Conservation (phyloP, 2,888 invertebrate genomes). For the Mongoloraphidia duomilia region DNA sequence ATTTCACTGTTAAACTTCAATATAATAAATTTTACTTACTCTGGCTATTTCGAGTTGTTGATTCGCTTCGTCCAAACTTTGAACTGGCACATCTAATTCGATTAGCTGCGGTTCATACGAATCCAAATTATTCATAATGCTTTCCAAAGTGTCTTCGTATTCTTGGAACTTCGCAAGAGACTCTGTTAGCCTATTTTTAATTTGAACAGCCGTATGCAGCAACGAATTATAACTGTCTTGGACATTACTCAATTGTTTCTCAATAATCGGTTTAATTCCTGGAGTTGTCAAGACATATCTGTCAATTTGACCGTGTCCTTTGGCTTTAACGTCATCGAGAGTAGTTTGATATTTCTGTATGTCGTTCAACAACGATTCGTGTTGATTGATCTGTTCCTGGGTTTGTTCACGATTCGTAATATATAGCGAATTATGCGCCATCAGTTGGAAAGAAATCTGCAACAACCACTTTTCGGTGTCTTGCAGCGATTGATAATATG, state of each 20-base stretch:
- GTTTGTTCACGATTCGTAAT: slow-evolving; percentile 86
- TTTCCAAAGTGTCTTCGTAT: slow-evolving; percentile 80
- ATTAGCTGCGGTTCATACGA: slow-evolving; percentile 62
- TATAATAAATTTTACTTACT: slow-evolving; percentile 30
- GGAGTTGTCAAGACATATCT: slow-evolving; percentile 61
- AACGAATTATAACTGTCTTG: slow-evolving; percentile 87
- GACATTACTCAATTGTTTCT: slow-evolving; percentile 76
- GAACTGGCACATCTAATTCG: slow-evolving; percentile 58
- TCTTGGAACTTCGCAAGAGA: slow-evolving; percentile 85
- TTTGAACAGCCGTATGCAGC: slow-evolving; percentile 78
- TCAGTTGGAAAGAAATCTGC: slow-evolving; percentile 86
- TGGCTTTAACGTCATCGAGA: slow-evolving; percentile 66
- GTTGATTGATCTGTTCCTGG: slow-evolving; percentile 79
- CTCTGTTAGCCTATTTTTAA: slow-evolving; percentile 74
- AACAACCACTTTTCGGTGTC: slow-evolving; percentile 92
- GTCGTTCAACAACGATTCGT: slow-evolving; percentile 57
- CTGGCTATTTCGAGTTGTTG: slow-evolving; percentile 60
- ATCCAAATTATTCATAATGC: slow-evolving; percentile 69
- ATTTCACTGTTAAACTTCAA: slow-evolving; percentile 20
- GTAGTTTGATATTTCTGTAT: slow-evolving; percentile 72
- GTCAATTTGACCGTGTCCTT: slow-evolving; percentile 72
- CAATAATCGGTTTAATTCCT: slow-evolving; percentile 60
- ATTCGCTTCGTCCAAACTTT: slow-evolving; percentile 57
- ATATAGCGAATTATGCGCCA: slow-evolving; percentile 90
- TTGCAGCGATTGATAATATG: slow-evolving; percentile 79